Evolutionary conservation across 1,140 invertebrate species (phyloP).

Genomic region (Oryctes rhinoceros): DNA sequence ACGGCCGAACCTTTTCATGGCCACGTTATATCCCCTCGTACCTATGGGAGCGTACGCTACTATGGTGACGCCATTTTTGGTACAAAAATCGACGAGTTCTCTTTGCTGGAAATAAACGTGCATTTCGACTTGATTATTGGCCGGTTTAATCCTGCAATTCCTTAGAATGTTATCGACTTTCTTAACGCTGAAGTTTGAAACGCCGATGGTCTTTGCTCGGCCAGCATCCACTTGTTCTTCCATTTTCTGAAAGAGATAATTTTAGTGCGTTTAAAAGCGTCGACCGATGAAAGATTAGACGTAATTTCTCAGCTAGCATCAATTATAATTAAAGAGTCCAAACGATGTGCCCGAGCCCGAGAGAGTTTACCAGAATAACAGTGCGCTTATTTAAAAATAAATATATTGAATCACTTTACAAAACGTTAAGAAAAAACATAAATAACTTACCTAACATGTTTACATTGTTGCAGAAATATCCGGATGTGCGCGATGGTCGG

Average conservation of each 20-base stretch:
- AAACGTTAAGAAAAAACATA: no score
- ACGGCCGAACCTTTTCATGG: neutral
- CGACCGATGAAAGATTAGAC: neutral
- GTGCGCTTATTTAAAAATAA: no score
- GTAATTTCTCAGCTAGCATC: neutral
- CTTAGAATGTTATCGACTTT: conserved; percentile 73
- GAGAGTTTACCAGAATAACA: no score
- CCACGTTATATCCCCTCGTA: neutral
- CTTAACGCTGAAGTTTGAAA: conserved; percentile 80
- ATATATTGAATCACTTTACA: no score
- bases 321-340: no score
- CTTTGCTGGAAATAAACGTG: conserved; percentile 85
- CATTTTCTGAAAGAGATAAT: neutral
- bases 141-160: conserved; percentile 71
- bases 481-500: no score
- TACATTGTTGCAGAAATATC: no score
- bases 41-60: conserved; percentile 85
- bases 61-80: conserved; percentile 73
- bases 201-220: conserved; percentile 71
- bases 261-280: no score
- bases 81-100: conserved; percentile 76
- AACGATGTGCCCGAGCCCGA: no score
- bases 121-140: conserved; percentile 79
- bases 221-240: conserved; percentile 56
- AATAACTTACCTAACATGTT: no score